phyloP scores from a whole-genome alignment of 2,888 invertebrate species.

The Lepeophtheirus nordmannii region DNA sequence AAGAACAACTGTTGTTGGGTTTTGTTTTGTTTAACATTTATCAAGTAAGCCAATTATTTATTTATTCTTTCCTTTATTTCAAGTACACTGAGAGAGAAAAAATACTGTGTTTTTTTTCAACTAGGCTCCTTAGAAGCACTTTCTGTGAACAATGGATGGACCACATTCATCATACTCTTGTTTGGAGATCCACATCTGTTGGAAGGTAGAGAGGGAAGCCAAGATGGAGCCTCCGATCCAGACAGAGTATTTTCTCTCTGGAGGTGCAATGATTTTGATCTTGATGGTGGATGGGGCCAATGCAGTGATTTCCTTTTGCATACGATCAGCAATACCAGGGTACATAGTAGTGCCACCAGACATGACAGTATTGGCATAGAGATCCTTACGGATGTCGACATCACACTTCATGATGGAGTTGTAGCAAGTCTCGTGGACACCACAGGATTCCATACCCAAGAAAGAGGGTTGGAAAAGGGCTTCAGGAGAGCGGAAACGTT shows the following conservation, averaged over 20 bases:
- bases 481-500: conserved; percentile 74
- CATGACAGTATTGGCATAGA: conserved; percentile 37
- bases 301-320: conserved; percentile 92
- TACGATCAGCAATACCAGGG: conserved; percentile 88
- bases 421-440: conserved; percentile 65
- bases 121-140: conserved; percentile 63
- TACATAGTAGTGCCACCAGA: conserved; percentile 93
- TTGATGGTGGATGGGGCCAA: conserved; percentile 50
- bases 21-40: too few relatives aligned
- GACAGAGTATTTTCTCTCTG: conserved; percentile 91
- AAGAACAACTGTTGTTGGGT: too few relatives aligned
- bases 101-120: too few relatives aligned
- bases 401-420: conserved; percentile 35
- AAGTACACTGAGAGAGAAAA: too few relatives aligned
- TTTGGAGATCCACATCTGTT: conserved; percentile 91
- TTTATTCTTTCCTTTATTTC: too few relatives aligned
- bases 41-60: too few relatives aligned
- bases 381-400: conserved; percentile 31
- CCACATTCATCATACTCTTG: conserved; percentile 94
- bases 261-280: conserved; percentile 66
- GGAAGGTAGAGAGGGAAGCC: conserved; percentile 74
- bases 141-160: conserved; percentile 87
- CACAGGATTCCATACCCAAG: conserved; percentile 74
- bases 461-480: conserved; percentile 50
- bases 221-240: conserved; percentile 97